These are phyloP conservation scores for Apodemia hepburni DNA, from an alignment of 2,888 invertebrate genomes.

Conservation along the genomic window DNA sequence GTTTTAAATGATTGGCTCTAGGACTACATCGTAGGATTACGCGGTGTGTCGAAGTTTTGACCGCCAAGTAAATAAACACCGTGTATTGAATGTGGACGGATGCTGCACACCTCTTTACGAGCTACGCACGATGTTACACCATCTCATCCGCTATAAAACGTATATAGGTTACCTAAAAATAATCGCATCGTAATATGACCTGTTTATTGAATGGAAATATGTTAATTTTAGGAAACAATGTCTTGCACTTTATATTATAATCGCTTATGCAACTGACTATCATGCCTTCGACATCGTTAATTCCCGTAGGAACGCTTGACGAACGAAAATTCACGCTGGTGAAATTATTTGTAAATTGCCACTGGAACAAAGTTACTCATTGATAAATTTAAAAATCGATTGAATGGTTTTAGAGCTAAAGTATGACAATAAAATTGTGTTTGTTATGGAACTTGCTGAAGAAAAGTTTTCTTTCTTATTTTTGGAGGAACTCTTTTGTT, in stretches of 20 bases:
- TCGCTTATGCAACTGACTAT: no score
- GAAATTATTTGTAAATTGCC: neutral
- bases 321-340: neutral
- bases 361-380: no score
- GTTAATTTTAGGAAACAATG: neutral
- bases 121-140: conserved; percentile 41
- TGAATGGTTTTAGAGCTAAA: no score
- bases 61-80: conserved; percentile 67
- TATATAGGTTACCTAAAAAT: conserved; percentile 31
- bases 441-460: no score
- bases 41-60: conserved; percentile 68
- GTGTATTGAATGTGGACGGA: conserved; percentile 45
- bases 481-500: no score
- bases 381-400: no score
- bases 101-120: conserved; percentile 40
- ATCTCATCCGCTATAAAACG: conserved; percentile 30
- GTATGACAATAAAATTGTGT: no score
- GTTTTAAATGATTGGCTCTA: neutral
- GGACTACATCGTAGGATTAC: neutral
- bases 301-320: no score
- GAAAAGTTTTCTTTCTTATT: no score
- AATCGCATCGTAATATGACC: conserved; percentile 24
- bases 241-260: neutral
- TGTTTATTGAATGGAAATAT: conserved; percentile 17
- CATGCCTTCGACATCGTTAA: no score